Evolutionary conservation across 2,797 vertebrate species (phyloP).

Genomic region (Alauda arvensis): DNA sequence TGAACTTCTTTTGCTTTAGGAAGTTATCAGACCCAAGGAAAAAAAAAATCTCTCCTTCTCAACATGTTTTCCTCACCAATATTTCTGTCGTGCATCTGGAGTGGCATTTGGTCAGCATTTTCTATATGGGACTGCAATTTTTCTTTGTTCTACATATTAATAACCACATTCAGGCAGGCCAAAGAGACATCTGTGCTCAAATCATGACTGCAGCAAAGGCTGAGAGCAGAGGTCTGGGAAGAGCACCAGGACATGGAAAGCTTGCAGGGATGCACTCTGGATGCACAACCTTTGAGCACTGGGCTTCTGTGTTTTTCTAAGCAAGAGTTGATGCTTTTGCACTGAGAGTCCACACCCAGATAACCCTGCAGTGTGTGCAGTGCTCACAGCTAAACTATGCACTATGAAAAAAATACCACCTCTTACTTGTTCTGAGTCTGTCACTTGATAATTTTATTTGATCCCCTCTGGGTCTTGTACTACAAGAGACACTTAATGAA

Average conservation of each 20-base stretch:
- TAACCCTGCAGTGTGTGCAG: background rate
- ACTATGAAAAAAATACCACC: background rate
- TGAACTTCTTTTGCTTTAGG: background rate
- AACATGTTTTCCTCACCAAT: background rate
- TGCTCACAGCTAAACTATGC: background rate
- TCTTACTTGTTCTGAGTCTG: conserved; percentile 1
- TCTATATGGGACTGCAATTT: background rate
- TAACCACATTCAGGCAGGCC: background rate
- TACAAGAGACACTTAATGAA: conserved; percentile 32
- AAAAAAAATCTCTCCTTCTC: background rate
- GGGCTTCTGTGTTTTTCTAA: background rate
- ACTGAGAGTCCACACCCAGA: background rate
- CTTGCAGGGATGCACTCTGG: background rate
- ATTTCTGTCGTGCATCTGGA: background rate
- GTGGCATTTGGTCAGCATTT: background rate
- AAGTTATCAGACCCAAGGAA: background rate
- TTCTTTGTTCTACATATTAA: background rate
- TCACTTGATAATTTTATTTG: conserved; percentile 20
- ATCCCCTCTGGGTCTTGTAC: conserved; percentile 15
- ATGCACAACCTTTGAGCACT: background rate
- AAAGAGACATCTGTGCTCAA: background rate
- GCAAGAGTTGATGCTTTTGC: background rate
- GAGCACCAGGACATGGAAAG: background rate
- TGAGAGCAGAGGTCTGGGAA: background rate
- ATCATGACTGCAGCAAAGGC: background rate